Conservation (phyloP, 2,888 invertebrate species). For the Caenorhabditis virilis region DNA sequence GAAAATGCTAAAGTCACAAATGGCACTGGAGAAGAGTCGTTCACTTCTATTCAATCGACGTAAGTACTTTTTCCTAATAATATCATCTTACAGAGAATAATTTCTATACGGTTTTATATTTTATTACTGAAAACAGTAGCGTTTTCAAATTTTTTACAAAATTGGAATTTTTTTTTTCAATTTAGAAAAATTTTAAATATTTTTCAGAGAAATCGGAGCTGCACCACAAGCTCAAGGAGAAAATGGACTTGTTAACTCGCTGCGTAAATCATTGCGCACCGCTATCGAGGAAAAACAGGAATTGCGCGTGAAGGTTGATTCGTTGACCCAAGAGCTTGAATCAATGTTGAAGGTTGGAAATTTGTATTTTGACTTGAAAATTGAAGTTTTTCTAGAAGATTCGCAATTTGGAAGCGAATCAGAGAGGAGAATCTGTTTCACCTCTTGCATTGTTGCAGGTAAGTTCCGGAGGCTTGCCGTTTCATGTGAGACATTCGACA, state of each 20-base stretch:
- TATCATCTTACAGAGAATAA: no score
- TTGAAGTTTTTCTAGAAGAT: constrained; percentile 34
- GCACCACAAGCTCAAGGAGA: constrained; percentile 12
- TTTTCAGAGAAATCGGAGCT: constrained; percentile 20
- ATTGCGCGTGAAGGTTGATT: constrained; percentile 14
- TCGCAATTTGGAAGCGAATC: constrained; percentile 37
- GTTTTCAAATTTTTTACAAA: background rate
- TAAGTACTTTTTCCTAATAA: background rate
- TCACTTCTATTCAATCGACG: constrained; percentile 14
- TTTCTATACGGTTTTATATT: no score
- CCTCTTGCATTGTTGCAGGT: constrained; percentile 45
- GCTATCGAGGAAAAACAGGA: constrained; percentile 25
- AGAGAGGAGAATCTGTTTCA: constrained; percentile 21
- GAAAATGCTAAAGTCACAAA: background rate
- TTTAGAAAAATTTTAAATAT: background rate
- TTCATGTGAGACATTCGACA: no score
- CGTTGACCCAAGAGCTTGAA: constrained; percentile 42
- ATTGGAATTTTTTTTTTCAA: background rate
- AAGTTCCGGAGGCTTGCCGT: no score
- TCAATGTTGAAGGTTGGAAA: constrained; percentile 37
- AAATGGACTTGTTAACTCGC: constrained; percentile 17
- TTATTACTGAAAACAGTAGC: background rate
- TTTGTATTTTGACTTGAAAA: background rate
- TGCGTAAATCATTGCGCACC: constrained; percentile 27
- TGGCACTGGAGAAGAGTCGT: constrained; percentile 12